Evolutionary conservation across 2,888 invertebrate species (phyloP).

Genomic region (Thyatira batis): DNA sequence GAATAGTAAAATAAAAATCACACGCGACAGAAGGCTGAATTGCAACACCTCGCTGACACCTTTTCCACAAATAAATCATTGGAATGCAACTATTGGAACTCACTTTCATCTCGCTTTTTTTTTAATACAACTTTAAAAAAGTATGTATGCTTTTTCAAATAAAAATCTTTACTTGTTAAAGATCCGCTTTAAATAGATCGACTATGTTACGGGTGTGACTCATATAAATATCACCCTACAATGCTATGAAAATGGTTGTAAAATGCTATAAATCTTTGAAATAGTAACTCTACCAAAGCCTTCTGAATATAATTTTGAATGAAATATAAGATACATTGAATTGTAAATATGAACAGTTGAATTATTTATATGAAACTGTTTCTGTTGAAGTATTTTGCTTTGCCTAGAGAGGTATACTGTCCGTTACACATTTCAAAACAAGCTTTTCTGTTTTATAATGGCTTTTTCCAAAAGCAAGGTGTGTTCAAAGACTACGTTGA

Average conservation of each 20-base stretch:
- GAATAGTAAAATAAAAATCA: slow-evolving; percentile 3
- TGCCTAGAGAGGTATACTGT: too few species aligned
- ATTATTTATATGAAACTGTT: slow-evolving; percentile 28
- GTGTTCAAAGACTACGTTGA: too few species aligned
- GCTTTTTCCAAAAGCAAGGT: too few species aligned
- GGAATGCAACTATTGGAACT: not conserved
- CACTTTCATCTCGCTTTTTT: not conserved
- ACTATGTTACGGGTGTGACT: too few species aligned
- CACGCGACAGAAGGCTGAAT: not conserved
- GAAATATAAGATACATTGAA: slow-evolving; percentile 21
- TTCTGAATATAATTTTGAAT: slow-evolving; percentile 2
- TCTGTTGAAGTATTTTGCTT: not conserved
- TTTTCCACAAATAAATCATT: not conserved
- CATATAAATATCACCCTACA: too few species aligned
- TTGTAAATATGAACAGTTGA: slow-evolving; percentile 35
- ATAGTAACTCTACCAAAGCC: not conserved
- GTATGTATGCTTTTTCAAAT: too few species aligned
- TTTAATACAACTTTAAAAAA: too few species aligned
- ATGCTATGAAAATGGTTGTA: too few species aligned
- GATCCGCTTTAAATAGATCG: too few species aligned
- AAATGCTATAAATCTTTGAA: not conserved
- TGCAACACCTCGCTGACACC: not conserved
- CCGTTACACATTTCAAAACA: too few species aligned
- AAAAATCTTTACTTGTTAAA: too few species aligned
- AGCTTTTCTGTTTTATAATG: too few species aligned